Evolutionary conservation across 2,113 vertebrate genomes (phyloP).

Genomic region (Chaetorhynchus papuensis): DNA sequence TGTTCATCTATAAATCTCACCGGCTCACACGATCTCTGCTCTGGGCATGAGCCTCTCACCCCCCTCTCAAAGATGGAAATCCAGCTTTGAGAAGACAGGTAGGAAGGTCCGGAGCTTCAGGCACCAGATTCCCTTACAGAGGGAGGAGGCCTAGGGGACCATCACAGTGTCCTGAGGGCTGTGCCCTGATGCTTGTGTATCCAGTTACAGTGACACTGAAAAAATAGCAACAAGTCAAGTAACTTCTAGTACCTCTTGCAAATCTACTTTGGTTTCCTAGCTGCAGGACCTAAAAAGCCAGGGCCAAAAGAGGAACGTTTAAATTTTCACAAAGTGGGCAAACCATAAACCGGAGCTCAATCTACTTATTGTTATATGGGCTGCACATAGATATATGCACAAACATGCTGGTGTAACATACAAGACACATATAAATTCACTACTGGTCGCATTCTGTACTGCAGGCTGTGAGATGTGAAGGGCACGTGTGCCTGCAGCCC

Average conservation of each 20-base stretch:
- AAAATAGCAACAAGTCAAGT: background rate
- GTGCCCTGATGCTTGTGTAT: no score
- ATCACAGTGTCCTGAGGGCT: background rate
- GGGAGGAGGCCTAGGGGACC: background rate
- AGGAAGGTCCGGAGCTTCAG: background rate
- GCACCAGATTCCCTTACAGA: fast-evolving
- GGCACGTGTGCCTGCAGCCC: fast-evolving
- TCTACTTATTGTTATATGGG: background rate
- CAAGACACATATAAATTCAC: background rate
- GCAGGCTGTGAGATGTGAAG: background rate
- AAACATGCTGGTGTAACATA: background rate
- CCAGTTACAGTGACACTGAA: background rate
- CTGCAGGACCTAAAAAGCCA: background rate
- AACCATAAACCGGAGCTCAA: background rate
- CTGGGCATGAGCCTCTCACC: background rate
- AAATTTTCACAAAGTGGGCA: background rate
- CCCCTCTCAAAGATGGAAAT: background rate
- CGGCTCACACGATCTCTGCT: fast-evolving
- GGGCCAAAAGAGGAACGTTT: background rate
- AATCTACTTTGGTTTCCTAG: background rate
- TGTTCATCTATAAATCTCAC: background rate
- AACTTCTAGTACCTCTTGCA: background rate
- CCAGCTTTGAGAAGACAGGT: background rate
- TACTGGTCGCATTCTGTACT: background rate
- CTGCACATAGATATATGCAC: background rate